These are phyloP conservation scores for Montifringilla adamsi DNA, from an alignment of 2,113 vertebrate genomes.

Conservation along the genomic window DNA sequence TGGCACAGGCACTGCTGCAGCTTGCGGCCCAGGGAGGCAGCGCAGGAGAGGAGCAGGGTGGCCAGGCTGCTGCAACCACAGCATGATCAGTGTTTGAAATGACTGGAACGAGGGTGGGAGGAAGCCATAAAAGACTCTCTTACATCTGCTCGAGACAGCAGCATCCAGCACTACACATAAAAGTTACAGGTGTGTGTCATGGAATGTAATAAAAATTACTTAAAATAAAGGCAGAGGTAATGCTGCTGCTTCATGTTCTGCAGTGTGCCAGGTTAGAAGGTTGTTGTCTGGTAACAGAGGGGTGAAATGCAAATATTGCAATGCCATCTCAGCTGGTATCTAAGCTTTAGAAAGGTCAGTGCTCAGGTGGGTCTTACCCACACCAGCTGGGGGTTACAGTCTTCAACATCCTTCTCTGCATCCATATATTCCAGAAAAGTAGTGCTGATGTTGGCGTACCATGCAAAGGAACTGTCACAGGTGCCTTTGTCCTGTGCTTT, in stretches of 20 bases:
- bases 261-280: background rate
- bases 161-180: background rate
- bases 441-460: rapidly evolving
- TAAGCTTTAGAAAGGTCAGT: background rate
- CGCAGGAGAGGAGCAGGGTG: background rate
- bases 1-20: background rate
- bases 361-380: background rate
- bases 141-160: background rate
- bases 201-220: background rate
- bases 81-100: background rate
- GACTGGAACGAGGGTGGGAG: background rate
- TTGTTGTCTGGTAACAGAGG: background rate
- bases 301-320: background rate
- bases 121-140: background rate
- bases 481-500: background rate
- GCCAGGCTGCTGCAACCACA: background rate
- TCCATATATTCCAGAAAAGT: background rate
- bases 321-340: background rate
- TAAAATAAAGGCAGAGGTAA: background rate
- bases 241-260: background rate
- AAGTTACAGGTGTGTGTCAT: background rate
- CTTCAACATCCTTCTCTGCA: background rate
- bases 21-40: background rate
- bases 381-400: background rate
- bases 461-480: background rate